phyloP scores from a whole-genome alignment of 2,888 invertebrate species.

The Heliconius erato region DNA sequence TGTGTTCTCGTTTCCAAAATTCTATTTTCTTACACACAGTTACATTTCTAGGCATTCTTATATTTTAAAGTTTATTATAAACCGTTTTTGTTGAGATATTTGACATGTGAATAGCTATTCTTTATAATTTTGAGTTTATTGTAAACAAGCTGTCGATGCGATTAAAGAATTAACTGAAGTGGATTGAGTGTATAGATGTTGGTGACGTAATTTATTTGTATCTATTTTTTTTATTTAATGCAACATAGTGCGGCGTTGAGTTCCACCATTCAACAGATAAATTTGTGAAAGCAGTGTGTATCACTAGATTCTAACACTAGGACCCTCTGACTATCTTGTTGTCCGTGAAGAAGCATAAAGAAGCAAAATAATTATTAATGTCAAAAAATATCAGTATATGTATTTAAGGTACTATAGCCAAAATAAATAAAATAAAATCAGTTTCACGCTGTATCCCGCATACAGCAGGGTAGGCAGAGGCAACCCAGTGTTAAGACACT shows the following conservation, averaged over 20 bases:
- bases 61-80: slow-evolving; percentile 3
- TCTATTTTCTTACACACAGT: slow-evolving; percentile 21
- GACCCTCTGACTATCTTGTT: too few relatives aligned
- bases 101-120: slow-evolving; percentile 3
- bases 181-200: neutral
- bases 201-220: neutral
- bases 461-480: too few relatives aligned
- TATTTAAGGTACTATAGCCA: neutral
- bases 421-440: neutral
- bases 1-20: slow-evolving; percentile 35
- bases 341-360: too few relatives aligned
- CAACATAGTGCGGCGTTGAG: neutral
- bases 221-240: neutral
- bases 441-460: too few relatives aligned
- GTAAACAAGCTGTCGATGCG: neutral
- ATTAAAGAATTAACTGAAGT: neutral
- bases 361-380: neutral
- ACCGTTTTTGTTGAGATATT: neutral
- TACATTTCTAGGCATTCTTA: slow-evolving; percentile 1
- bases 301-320: too few relatives aligned
- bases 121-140: neutral
- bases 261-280: neutral
- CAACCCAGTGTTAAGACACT: too few relatives aligned
- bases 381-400: neutral
- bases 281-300: too few relatives aligned